Percentiles rank a stretch among this genome's conserved stretches.
Conservation (phyloP, 1,140 invertebrate species). For the Neodiprion lecontei region DNA sequence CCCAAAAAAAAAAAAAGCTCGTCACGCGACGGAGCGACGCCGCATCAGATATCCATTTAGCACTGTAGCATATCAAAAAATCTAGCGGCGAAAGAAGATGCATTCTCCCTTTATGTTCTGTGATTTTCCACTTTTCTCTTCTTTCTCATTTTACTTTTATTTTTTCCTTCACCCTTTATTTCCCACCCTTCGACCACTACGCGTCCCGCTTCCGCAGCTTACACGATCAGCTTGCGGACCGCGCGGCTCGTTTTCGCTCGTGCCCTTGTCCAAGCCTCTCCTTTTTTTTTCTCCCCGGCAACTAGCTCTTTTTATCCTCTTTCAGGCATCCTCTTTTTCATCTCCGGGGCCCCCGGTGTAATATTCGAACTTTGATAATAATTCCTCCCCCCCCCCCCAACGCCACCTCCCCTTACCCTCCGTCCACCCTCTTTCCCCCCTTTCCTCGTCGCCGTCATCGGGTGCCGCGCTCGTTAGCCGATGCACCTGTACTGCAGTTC, state of each 20-base stretch:
- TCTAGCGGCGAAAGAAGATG: no score
- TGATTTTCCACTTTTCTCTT: no score
- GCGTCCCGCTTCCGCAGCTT: no score
- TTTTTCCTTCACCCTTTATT: no score
- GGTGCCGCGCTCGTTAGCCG: slow-evolving; percentile 39
- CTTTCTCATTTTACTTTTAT: no score
- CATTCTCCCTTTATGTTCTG: no score
- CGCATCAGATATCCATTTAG: no score
- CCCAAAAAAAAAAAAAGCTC: no score
- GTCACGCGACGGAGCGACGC: no score
- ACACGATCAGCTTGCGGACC: not conserved
- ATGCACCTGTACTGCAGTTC: slow-evolving; percentile 42
- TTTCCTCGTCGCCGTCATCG: slow-evolving; percentile 7
- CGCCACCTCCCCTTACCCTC: slow-evolving; percentile 9
- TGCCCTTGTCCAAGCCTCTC: slow-evolving; percentile 1
- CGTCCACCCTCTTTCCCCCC: slow-evolving; percentile 12
- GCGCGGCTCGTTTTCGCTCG: slow-evolving; percentile 11
- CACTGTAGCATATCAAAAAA: no score
- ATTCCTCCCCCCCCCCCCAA: slow-evolving; percentile 15
- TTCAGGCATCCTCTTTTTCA: slow-evolving; percentile 28
- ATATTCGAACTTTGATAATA: slow-evolving; percentile 36
- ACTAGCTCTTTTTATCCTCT: not conserved
- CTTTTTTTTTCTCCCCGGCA: not conserved
- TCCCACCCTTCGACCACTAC: no score
- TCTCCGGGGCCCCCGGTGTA: not conserved